Conservation (phyloP, 2,113 vertebrate genomes). For the Oncorhynchus keta region DNA sequence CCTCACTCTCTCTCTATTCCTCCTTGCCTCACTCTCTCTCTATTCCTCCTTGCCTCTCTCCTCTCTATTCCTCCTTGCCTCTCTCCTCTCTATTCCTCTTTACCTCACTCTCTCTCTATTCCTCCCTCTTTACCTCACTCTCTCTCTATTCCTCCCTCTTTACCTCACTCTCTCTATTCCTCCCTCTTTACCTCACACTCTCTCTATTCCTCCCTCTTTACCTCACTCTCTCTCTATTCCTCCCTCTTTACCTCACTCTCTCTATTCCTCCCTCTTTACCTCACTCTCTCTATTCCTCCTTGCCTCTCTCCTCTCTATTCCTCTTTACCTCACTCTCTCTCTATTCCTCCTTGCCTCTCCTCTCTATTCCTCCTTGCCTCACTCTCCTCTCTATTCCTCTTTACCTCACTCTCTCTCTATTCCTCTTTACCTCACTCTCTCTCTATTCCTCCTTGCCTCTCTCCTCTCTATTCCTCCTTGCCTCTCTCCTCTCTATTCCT, state of each 20-base stretch:
- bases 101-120: rapidly evolving
- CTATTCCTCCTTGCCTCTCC: rapidly evolving
- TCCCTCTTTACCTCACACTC: too few species aligned
- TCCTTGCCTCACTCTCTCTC: too few species aligned
- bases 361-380: too few species aligned
- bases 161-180: rapidly evolving
- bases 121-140: not conserved
- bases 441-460: too few species aligned
- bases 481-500: too few species aligned
- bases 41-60: too few species aligned
- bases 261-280: too few species aligned
- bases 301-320: rapidly evolving
- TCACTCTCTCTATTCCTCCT: rapidly evolving
- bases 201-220: rapidly evolving
- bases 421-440: rapidly evolving
- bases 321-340: rapidly evolving
- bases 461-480: too few species aligned
- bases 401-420: rapidly evolving
- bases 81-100: rapidly evolving
- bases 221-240: rapidly evolving
- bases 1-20: too few species aligned
- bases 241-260: too few species aligned
- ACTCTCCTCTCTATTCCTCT: rapidly evolving
- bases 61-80: rapidly evolving
- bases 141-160: rapidly evolving